Evolutionary conservation across 2,113 vertebrate species (phyloP).

Genomic region (Macrotus californicus): DNA sequence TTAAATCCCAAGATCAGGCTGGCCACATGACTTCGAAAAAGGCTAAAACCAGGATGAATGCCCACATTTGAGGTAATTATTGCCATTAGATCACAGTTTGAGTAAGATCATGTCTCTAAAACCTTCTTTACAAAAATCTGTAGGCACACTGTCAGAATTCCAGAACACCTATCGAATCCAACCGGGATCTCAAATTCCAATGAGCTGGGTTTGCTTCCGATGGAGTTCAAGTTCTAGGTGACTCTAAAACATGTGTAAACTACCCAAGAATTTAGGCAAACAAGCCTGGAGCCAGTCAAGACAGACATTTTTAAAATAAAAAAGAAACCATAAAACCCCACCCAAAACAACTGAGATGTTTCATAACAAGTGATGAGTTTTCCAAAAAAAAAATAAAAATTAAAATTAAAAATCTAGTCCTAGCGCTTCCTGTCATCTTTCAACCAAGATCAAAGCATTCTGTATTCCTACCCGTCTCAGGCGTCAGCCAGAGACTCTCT

Average conservation of each 20-base stretch:
- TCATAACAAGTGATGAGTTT: constrained; percentile 36
- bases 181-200: constrained; percentile 72
- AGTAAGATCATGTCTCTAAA: constrained; percentile 79
- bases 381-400: too few relatives aligned
- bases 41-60: constrained; percentile 84
- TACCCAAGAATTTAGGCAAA: constrained; percentile 72
- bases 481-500: constrained; percentile 61
- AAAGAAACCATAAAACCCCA: constrained; percentile 49
- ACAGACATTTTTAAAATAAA: constrained; percentile 45
- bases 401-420: constrained; percentile 67
- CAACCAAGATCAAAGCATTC: constrained; percentile 1
- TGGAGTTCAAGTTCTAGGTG: constrained; percentile 62
- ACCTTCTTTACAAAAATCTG: constrained; percentile 71
- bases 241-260: constrained; percentile 49
- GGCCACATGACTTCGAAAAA: constrained; percentile 82
- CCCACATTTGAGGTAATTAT: constrained; percentile 87
- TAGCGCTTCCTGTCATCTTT: constrained; percentile 46
- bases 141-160: constrained; percentile 36
- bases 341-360: constrained; percentile 6
- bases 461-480: background rate
- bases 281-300: constrained; percentile 65
- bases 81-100: constrained; percentile 86
- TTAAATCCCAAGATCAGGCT: constrained; percentile 77
- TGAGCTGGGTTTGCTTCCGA: constrained; percentile 78
- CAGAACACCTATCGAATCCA: constrained; percentile 62